Conservation (phyloP, 2,888 invertebrate species). For the Melanostoma mellinum region DNA sequence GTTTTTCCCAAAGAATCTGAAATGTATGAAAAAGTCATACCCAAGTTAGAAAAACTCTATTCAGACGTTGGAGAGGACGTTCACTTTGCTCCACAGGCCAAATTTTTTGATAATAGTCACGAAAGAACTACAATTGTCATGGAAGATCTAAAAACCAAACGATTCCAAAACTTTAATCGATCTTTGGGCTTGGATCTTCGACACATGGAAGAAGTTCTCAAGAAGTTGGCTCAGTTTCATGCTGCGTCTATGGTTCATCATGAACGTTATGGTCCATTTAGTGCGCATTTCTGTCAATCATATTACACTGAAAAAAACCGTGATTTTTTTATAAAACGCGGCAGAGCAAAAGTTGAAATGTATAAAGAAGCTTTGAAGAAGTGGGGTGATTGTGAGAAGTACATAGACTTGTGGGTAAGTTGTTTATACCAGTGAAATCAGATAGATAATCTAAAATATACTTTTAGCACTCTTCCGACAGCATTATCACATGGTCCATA, state of each 20-base stretch:
- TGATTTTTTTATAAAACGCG: slow-evolving; percentile 43
- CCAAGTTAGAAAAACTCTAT: slow-evolving; percentile 78
- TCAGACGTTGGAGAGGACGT: slow-evolving; percentile 75
- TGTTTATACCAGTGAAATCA: background rate
- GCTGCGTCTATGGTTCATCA: slow-evolving; percentile 80
- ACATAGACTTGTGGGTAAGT: slow-evolving; percentile 65
- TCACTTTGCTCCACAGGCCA: slow-evolving; percentile 76
- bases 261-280: slow-evolving; percentile 69
- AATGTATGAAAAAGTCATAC: slow-evolving; percentile 78
- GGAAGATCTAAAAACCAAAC: slow-evolving; percentile 69
- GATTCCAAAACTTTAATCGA: slow-evolving; percentile 66
- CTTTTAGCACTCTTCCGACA: slow-evolving; percentile 13
- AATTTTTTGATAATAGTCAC: slow-evolving; percentile 12
- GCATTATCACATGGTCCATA: slow-evolving; percentile 33
- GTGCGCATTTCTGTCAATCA: slow-evolving; percentile 46
- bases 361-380: slow-evolving; percentile 22
- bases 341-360: slow-evolving; percentile 7
- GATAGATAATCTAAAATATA: too few species aligned
- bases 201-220: slow-evolving; percentile 78
- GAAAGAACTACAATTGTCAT: slow-evolving; percentile 59
- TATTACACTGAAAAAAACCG: slow-evolving; percentile 30
- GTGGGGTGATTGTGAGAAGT: slow-evolving; percentile 55
- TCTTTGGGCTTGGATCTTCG: slow-evolving; percentile 76
- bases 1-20: slow-evolving; percentile 78
- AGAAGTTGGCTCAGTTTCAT: slow-evolving; percentile 80